Conservation (phyloP, 2,797 vertebrate species). For the Nyctalus aviator region DNA sequence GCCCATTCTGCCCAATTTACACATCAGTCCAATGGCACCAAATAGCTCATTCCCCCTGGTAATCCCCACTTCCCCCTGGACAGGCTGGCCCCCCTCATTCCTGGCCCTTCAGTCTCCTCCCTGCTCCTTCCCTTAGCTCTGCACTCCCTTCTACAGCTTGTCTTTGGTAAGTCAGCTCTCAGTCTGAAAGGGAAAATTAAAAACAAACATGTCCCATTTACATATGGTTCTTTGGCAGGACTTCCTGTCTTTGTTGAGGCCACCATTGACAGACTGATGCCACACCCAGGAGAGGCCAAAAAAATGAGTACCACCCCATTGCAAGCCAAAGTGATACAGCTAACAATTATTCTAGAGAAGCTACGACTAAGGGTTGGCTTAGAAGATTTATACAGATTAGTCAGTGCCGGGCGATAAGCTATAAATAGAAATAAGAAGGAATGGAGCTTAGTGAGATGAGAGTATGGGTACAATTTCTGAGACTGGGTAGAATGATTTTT, state of each 20-base stretch:
- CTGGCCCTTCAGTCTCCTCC: not conserved
- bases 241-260: not conserved
- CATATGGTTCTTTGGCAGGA: conserved; percentile 20
- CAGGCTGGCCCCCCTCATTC: not conserved
- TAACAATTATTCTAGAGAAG: conserved; percentile 27
- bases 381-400: conserved; percentile 53
- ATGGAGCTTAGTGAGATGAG: conserved; percentile 14
- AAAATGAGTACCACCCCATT: conserved; percentile 8
- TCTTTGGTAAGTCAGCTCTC: not conserved
- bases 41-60: not conserved
- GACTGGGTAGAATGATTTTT: not conserved
- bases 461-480: conserved; percentile 52
- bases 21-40: not conserved
- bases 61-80: not conserved
- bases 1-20: not conserved
- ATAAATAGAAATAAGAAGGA: conserved; percentile 44
- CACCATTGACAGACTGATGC: not conserved
- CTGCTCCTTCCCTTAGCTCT: not conserved
- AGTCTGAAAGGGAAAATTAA: conserved; percentile 40
- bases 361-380: not conserved
- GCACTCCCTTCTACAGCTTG: not conserved
- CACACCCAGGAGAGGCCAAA: not conserved
- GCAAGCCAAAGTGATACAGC: not conserved
- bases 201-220: not conserved
- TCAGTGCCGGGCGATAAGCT: not conserved